Conservation (phyloP, 2,888 invertebrate genomes). For the Aplocera efformata region DNA sequence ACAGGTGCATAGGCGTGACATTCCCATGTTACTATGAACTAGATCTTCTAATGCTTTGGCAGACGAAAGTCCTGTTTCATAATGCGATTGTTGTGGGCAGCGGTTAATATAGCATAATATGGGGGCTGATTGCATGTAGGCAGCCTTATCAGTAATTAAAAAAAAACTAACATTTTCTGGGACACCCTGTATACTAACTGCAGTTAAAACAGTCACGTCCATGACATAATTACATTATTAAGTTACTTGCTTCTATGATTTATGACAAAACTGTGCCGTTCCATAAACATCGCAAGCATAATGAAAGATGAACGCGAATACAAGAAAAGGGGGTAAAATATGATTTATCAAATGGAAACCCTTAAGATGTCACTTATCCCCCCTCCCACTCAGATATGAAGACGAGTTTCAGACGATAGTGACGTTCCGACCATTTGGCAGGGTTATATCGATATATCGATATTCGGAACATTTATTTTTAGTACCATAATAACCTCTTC, state of each 20-base stretch:
- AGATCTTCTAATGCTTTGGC: too few relatives aligned
- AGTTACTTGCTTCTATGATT: conserved; percentile 10
- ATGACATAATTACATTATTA: conserved; percentile 3
- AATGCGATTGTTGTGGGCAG: too few relatives aligned
- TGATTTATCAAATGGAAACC: conserved; percentile 31
- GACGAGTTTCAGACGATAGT: conserved; percentile 22
- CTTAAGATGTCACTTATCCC: conserved; percentile 29
- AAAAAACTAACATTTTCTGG: too few relatives aligned
- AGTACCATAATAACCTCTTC: conserved; percentile 10
- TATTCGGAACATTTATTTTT: conserved; percentile 20
- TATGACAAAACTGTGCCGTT: conserved; percentile 8
- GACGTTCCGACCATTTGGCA: conserved; percentile 7
- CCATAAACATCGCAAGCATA: conserved; percentile 16
- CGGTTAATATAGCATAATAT: too few relatives aligned
- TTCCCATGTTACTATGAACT: too few relatives aligned
- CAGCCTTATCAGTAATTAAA: too few relatives aligned
- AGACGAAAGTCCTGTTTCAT: too few relatives aligned
- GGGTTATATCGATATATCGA: conserved; percentile 21
- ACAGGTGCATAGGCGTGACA: too few relatives aligned
- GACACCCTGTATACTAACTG: too few relatives aligned
- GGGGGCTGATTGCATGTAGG: too few relatives aligned
- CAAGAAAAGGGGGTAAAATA: conserved; percentile 21
- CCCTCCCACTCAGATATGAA: conserved; percentile 27
- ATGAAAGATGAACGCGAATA: conserved; percentile 20
- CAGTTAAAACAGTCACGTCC: too few relatives aligned